Percentiles rank a stretch among this genome's conserved stretches.
These are phyloP conservation scores for Coracopsis vasa DNA, from an alignment of 2,113 vertebrate genomes.

Conservation along the genomic window DNA sequence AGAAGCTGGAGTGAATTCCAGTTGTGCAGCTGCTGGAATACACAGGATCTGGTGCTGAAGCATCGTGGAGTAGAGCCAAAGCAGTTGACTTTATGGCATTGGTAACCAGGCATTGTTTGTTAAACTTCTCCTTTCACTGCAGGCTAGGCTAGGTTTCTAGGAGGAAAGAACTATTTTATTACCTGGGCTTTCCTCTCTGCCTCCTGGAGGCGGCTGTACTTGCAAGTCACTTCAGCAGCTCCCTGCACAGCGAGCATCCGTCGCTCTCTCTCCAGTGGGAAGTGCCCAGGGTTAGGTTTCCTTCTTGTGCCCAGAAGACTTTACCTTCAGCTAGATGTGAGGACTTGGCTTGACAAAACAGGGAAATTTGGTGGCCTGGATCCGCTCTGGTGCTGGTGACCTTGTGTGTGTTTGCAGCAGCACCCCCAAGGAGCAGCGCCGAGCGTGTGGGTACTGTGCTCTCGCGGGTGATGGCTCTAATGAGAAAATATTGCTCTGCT, in stretches of 20 bases:
- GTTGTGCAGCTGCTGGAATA: neutral
- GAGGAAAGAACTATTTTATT: neutral
- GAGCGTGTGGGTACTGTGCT: accelerated
- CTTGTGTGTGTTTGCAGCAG: neutral
- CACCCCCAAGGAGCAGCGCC: accelerated
- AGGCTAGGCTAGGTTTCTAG: neutral
- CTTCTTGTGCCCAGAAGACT: neutral
- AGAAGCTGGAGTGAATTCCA: neutral
- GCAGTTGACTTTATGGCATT: neutral
- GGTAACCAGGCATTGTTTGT: neutral
- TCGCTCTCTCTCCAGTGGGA: neutral
- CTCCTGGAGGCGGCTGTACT: neutral
- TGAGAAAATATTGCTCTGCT: slow-evolving; percentile 37
- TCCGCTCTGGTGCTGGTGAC: neutral
- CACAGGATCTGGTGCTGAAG: neutral
- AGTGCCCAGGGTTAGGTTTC: neutral
- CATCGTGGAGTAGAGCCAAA: neutral
- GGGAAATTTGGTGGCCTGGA: neutral
- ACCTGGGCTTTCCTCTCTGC: neutral
- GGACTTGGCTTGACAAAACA: neutral
- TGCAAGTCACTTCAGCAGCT: neutral
- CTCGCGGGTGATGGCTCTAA: neutral
- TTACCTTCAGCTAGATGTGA: accelerated
- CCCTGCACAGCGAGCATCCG: accelerated
- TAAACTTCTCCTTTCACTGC: neutral